A percentile compares a stretch with the other conserved stretches of the same genome.
These are phyloP conservation scores for Oscheius sp. DNA, from an alignment of 2,888 invertebrate species.

Conservation along the genomic window DNA sequence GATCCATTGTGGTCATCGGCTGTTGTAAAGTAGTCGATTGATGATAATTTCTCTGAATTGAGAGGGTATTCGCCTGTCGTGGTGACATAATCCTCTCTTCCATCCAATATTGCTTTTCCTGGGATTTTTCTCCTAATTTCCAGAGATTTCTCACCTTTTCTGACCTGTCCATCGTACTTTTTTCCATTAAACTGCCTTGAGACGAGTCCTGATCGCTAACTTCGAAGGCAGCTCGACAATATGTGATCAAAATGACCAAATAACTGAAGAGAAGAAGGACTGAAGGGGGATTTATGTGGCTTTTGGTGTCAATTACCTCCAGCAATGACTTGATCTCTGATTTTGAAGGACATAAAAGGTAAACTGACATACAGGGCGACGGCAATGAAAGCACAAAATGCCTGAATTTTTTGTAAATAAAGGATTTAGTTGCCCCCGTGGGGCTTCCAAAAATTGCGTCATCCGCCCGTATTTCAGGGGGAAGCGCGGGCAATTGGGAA, in stretches of 20 bases:
- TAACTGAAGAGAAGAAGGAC: constrained; percentile 46
- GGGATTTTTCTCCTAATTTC: neutral
- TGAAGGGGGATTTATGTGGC: too few species aligned
- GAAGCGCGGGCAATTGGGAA: constrained; percentile 62
- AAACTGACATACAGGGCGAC: constrained; percentile 49
- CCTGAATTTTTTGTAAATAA: constrained; percentile 34
- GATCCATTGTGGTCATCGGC: constrained; percentile 22
- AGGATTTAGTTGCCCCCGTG: constrained; percentile 15
- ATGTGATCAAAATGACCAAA: constrained; percentile 35
- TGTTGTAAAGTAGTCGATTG: constrained; percentile 35
- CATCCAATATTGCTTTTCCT: constrained; percentile 41
- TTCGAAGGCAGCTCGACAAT: constrained; percentile 36
- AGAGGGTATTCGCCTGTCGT: constrained; percentile 12
- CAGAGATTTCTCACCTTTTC: constrained; percentile 26
- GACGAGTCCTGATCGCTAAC: constrained; percentile 14
- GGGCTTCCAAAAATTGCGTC: constrained; percentile 35
- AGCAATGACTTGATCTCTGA: constrained; percentile 49
- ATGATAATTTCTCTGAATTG: constrained; percentile 37
- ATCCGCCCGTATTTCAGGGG: constrained; percentile 38
- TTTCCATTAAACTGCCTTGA: constrained; percentile 27
- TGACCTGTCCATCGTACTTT: constrained; percentile 34
- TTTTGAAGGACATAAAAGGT: constrained; percentile 46
- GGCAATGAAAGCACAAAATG: constrained; percentile 44
- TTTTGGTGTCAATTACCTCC: constrained; percentile 41
- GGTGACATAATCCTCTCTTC: constrained; percentile 45